A percentile compares a stretch with the other conserved stretches of the same genome.
These are phyloP conservation scores for Neolamprologus fasciatus DNA, from an alignment of 2,113 vertebrate genomes.

Conservation along the genomic window DNA sequence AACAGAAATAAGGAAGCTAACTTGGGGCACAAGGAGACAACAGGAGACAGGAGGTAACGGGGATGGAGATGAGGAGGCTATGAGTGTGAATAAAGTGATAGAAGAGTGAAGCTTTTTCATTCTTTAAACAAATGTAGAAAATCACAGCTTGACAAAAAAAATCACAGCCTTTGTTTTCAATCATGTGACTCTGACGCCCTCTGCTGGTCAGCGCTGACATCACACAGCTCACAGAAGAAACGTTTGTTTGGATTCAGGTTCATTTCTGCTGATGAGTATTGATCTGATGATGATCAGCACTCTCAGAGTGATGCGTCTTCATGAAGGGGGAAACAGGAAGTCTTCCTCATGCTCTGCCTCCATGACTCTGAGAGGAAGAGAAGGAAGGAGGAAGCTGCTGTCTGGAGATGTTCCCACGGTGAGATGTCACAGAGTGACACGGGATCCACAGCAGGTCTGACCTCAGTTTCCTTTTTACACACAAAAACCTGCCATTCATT, in stretches of 20 bases:
- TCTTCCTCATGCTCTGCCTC: neutral
- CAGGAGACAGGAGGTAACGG: rapidly evolving
- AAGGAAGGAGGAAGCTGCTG: neutral
- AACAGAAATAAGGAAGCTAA: neutral
- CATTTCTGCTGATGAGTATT: neutral
- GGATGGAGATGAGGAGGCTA: neutral
- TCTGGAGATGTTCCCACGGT: neutral
- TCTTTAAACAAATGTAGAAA: neutral
- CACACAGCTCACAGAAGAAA: no score
- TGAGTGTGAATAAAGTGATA: neutral
- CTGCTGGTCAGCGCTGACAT: no score
- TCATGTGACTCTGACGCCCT: no score
- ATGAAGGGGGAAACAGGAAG: neutral
- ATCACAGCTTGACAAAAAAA: rapidly evolving
- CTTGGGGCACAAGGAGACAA: rapidly evolving
- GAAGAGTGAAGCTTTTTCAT: neutral
- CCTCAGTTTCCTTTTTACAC: neutral
- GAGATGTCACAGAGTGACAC: neutral
- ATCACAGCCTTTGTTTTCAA: no score
- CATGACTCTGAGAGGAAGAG: neutral
- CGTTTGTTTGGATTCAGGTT: neutral
- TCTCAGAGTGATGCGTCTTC: rapidly evolving
- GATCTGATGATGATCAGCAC: neutral
- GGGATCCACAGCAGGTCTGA: neutral
- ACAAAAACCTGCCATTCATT: neutral